phyloP scores from a whole-genome alignment of 2,888 invertebrate genomes.

The Brachypalpus laphriformis region DNA sequence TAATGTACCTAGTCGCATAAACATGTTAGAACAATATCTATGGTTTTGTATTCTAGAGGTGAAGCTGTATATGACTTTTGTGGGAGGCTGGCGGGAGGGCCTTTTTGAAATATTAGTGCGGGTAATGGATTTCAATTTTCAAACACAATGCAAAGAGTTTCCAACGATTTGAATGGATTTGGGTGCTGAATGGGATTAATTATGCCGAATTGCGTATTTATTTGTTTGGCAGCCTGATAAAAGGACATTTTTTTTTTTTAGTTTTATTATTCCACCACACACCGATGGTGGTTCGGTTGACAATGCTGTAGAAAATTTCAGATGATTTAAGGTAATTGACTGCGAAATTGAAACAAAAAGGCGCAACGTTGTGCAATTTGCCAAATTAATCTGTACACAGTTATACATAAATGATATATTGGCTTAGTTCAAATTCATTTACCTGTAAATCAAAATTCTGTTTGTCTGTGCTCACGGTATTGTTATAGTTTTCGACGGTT shows the following conservation, averaged over 20 bases:
- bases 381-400: conserved; percentile 17
- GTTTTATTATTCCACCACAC: background rate
- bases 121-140: conserved; percentile 19
- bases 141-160: background rate
- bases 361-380: conserved; percentile 12
- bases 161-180: conserved; percentile 17
- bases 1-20: conserved; percentile 26
- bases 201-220: conserved; percentile 21
- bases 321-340: conserved; percentile 6
- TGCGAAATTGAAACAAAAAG: conserved; percentile 6
- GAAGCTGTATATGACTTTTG: background rate
- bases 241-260: background rate
- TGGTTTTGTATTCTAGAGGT: conserved; percentile 15
- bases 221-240: background rate
- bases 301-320: background rate
- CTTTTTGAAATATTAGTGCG: conserved; percentile 10
- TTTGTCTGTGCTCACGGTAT: background rate
- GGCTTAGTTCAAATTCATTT: conserved; percentile 4
- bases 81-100: background rate
- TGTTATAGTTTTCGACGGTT: background rate
- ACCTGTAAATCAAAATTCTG: conserved; percentile 4
- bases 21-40: conserved; percentile 17
- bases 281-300: background rate
- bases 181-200: conserved; percentile 28
- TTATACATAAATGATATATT: background rate